phyloP scores from a whole-genome alignment of 2,888 invertebrate species.

The Brenthis daphne region DNA sequence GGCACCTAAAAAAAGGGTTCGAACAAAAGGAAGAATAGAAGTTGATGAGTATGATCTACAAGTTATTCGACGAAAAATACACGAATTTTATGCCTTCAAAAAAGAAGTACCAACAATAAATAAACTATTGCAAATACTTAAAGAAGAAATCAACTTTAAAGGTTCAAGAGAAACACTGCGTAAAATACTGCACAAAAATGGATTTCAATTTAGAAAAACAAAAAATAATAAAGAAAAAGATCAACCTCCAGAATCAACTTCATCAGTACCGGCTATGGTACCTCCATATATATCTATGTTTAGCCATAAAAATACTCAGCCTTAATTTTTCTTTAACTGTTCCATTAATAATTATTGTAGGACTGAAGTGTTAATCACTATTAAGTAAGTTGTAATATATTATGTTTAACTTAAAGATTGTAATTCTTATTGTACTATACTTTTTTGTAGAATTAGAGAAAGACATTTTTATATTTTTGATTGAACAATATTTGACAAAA shows the following conservation, averaged over 20 bases:
- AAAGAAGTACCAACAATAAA: constrained; percentile 77
- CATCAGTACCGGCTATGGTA: constrained; percentile 68
- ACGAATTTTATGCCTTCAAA: constrained; percentile 76
- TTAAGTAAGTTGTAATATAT: constrained; percentile 18
- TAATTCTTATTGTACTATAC: background rate
- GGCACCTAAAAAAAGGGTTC: constrained; percentile 68
- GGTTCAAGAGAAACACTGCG: constrained; percentile 73
- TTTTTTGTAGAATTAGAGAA: background rate
- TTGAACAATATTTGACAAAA: background rate
- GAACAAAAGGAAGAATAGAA: constrained; percentile 75
- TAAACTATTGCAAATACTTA: constrained; percentile 70
- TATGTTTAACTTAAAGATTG: constrained; percentile 5
- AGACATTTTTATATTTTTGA: constrained; percentile 1
- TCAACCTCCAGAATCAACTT: constrained; percentile 54
- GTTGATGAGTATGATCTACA: constrained; percentile 74
- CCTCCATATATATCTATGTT: constrained; percentile 73
- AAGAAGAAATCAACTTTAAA: constrained; percentile 75
- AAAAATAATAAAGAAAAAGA: constrained; percentile 75
- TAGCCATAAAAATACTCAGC: constrained; percentile 71
- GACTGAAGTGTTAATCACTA: constrained; percentile 4
- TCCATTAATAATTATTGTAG: constrained; percentile 8
- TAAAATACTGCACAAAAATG: constrained; percentile 73
- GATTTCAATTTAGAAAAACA: constrained; percentile 74
- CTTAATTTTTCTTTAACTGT: constrained; percentile 45
- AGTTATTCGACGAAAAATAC: constrained; percentile 72